A percentile compares a stretch with the other conserved stretches of the same genome.
phyloP scores from a whole-genome alignment of 2,888 invertebrate species.

The Cerceris ruficornis region DNA sequence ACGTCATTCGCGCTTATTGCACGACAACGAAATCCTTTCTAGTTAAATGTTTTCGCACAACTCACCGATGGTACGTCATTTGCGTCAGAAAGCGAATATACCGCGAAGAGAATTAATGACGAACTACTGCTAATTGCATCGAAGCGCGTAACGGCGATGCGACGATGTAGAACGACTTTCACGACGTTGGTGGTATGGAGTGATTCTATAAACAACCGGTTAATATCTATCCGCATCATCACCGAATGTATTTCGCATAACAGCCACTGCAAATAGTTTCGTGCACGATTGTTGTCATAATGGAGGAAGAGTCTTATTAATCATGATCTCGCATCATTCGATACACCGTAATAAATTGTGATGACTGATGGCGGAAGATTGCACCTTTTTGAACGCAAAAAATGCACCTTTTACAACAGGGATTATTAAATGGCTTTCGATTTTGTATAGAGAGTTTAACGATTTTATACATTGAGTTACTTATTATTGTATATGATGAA shows the following conservation, averaged over 20 bases:
- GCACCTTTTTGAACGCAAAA: no score
- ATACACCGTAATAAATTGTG: background rate
- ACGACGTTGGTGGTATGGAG: slow-evolving; percentile 17
- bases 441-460: no score
- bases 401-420: no score
- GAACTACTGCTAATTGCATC: slow-evolving; percentile 67
- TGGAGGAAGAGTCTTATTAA: background rate
- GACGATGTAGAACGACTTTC: slow-evolving; percentile 31
- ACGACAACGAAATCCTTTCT: slow-evolving; percentile 25
- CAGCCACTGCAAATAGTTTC: background rate
- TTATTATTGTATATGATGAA: no score
- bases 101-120: slow-evolving; percentile 65
- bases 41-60: slow-evolving; percentile 31
- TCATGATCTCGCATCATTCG: background rate
- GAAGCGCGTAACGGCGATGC: slow-evolving; percentile 45
- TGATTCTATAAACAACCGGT: slow-evolving; percentile 32
- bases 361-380: background rate
- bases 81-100: slow-evolving; percentile 30
- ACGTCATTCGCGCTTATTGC: slow-evolving; percentile 17
- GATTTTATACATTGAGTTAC: no score
- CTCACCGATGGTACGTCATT: slow-evolving; percentile 15
- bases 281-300: background rate
- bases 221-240: slow-evolving; percentile 11
- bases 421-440: no score
- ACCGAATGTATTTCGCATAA: slow-evolving; percentile 5